Percentiles rank a stretch among this genome's conserved stretches.
Conservation (phyloP, 2,113 vertebrate genomes). For the Xenopus tropicalis region DNA sequence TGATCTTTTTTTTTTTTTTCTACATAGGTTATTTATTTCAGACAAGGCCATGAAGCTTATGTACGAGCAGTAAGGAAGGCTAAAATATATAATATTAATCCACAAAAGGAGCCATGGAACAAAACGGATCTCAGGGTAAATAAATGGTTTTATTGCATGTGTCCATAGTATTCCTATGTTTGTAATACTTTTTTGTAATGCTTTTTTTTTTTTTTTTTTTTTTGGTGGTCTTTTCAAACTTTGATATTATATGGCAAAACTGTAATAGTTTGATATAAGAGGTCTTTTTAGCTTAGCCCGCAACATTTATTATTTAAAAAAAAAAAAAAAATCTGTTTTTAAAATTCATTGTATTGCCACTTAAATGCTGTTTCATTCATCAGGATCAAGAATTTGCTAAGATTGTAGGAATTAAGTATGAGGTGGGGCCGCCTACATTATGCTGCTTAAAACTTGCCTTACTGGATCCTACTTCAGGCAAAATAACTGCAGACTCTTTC, state of each 20-base stretch:
- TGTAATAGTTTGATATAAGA: too few relatives aligned
- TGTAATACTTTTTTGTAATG: too few relatives aligned
- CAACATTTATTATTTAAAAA: too few relatives aligned
- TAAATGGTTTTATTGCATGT: neutral
- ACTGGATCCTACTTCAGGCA: slow-evolving; percentile 90
- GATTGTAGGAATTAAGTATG: slow-evolving; percentile 96
- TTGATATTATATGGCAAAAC: too few relatives aligned
- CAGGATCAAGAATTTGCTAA: slow-evolving; percentile 98
- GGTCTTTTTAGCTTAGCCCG: neutral
- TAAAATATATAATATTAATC: slow-evolving; percentile 90
- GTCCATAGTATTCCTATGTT: too few relatives aligned
- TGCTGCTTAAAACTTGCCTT: slow-evolving; percentile 97
- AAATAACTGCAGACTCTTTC: slow-evolving; percentile 96
- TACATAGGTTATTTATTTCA: slow-evolving; percentile 89
- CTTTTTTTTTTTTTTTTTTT: too few relatives aligned
- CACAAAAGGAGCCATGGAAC: slow-evolving; percentile 97
- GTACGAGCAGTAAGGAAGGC: slow-evolving; percentile 90
- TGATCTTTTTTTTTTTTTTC: too few relatives aligned
- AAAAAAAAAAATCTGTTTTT: too few relatives aligned
- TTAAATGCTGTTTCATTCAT: slow-evolving; percentile 5
- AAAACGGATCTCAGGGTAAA: slow-evolving; percentile 95
- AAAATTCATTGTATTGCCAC: too few relatives aligned
- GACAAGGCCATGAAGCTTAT: slow-evolving; percentile 96
- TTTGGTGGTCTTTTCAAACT: too few relatives aligned
- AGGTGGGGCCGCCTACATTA: slow-evolving; percentile 90